Base-by-base conservation (phyloP, 23 tunicate species). In the Ciona savignyi region DNA sequence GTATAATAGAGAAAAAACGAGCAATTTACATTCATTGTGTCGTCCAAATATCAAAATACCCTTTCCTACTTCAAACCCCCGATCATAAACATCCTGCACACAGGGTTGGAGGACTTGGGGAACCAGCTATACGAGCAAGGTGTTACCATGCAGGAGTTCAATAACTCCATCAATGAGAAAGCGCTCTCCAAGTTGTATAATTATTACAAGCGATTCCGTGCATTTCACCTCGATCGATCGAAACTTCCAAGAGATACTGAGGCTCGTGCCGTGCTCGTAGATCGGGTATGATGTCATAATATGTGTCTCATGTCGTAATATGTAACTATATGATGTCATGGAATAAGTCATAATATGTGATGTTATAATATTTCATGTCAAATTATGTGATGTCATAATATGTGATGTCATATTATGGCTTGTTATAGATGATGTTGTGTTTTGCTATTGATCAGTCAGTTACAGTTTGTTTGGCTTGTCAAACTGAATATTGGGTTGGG, bases 201-300 rank as follows among this genome's bases (percentile, higher is more conserved):
- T 34, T 91, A 91, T 34, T 91, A 91, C 79, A 91, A 80, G 83
- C 67, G 75, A 30, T 91, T 83, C 77, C 65, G 97, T 19, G 91
- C 86, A 4, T 91, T 91, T 73, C 97, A 84, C 30, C 74, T 91
- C 4, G 97, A 91, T 34, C 76, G 91, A 30, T 80, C 91, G 9
- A 84, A 80, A 61, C 77, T 91, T 19, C 97, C 97, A 11, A 73
- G 91, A 0, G 97, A 91, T 76, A 81, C 91, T 11, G 97, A 91
- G 72, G 91, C 97, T 29, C 65, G 97, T 19, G 97, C 97, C 27
- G 86, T 91, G 6, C 70, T 91, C 66, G 89, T 91, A 9, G 91
- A 91, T 66, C 48, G 91, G 75, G 97, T 91, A 70, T 27, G 56
- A 42, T 42, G 56, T 42, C 56, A 42, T 42, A 42, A 42, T 42